Base-by-base conservation (phyloP, 2,113 vertebrate species). In the Hypomesus transpacificus region DNA sequence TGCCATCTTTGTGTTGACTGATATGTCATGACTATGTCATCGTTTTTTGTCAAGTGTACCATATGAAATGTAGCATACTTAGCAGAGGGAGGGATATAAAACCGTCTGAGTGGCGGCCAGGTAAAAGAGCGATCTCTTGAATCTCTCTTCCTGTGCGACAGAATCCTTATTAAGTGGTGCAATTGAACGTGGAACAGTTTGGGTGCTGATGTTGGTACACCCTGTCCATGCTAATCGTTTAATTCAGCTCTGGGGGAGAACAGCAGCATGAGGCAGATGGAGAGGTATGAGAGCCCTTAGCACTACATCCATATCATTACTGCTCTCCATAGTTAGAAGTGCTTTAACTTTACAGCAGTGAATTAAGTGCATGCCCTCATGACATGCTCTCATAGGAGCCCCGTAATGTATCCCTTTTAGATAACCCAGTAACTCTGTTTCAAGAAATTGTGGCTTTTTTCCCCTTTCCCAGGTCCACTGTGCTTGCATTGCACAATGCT, bases 131-230 rank as follows among this genome's bases (percentile, higher is more conserved):
- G 3, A 88, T 89, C 90, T 92, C 91, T 91, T 91, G 89, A 90
- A 91, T 71, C 74, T 80, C 83, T 72, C 22, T 90, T 91, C 90
- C 91, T 86, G 83, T 90, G 91, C 84, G 91, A 89, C 92, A 89
- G 88, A 73, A 92, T 91, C 91, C 91, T 92, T 93, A 93, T 92
- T 91, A 93, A 93, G 89, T 87, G 92, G 91, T 93, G 91, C 89
- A 86, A 75, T 82, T 86, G 86, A 89, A 90, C 83, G 88, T 91
- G 87, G 87, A 79, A 87, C 85, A 85, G 88, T 85, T 89, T 91
- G 78, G 90, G 87, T 51, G 50, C 86, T 90, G 89, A 90, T 90
- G 78, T 73, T 70, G 14, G 26, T 68, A 66, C 52, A 69, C 81
- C n/a, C 31, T 78, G 26, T 71, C 78, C 50, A 65, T 51, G 34